phyloP scores from a whole-genome alignment of 1,140 invertebrate genomes.

The Panagrolaimus sp. region DNA sequence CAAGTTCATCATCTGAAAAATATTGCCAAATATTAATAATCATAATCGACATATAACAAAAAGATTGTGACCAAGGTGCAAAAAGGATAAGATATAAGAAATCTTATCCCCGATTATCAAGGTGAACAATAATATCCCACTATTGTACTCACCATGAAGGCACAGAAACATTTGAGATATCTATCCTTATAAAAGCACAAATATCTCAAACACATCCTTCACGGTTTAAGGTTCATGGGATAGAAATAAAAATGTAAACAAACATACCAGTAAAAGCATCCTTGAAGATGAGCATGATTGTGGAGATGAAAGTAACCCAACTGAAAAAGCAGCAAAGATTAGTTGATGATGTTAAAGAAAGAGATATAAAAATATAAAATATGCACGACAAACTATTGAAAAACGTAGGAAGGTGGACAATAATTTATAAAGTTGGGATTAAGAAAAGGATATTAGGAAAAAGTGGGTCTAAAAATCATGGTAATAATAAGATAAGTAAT shows the following conservation, averaged over 20 bases:
- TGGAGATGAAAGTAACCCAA: constrained; percentile 2
- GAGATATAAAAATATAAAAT: background rate
- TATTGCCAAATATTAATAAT: constrained; percentile 13
- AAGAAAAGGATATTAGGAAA: too few relatives aligned
- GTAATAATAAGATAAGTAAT: too few relatives aligned
- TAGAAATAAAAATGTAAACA: constrained; percentile 23
- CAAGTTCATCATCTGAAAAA: constrained; percentile 78
- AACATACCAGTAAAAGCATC: constrained; percentile 79
- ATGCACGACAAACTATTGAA: background rate
- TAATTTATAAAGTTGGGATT: too few relatives aligned
- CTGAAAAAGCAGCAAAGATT: constrained; percentile 1
- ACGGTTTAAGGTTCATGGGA: constrained; percentile 43
- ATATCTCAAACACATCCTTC: constrained; percentile 5
- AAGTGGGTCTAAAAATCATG: too few relatives aligned
- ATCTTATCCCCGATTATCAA: constrained; percentile 13
- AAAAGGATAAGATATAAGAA: constrained; percentile 13
- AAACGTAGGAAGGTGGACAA: too few relatives aligned
- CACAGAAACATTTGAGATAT: constrained; percentile 18
- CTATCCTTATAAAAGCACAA: background rate
- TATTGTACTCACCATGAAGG: background rate
- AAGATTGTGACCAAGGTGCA: background rate
- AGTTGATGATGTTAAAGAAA: background rate
- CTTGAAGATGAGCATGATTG: constrained; percentile 80
- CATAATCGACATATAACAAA: background rate
- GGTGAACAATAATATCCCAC: constrained; percentile 7